Base-by-base conservation (phyloP, 2,797 vertebrate genomes). In the Menidia menidia region DNA sequence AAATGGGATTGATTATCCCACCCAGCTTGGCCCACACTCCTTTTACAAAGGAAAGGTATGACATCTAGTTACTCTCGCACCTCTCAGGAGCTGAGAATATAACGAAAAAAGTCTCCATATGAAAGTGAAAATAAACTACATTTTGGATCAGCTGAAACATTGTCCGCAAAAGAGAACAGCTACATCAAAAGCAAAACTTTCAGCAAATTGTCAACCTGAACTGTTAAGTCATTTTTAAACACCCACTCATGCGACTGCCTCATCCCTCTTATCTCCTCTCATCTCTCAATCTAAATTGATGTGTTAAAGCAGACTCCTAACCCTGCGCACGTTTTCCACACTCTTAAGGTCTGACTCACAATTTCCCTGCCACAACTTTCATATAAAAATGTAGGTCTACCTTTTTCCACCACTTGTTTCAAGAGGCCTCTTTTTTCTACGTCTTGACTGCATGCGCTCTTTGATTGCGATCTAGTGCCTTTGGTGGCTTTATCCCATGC, bases 391-490 rank as follows among this genome's bases (percentile, higher is more conserved):
- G 16, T 79, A 61, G 64, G 63, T 74, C 77, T 63, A 6, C 70
- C 81, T 81, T 60, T 83, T 76, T 74, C 59, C 13, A 41, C 69
- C 77, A 82, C 72, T 81, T 72, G 75, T 88, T 86, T 91, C 84
- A 19, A 90, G 91, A 85, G 89, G 82, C 79, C 79, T 55, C 81
- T 69, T 66, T 84, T 81, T 82, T 81, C 77, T 45, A 50, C 14
- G 53, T 68, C 71, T 75, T 4, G 6, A 50, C 79, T 84, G 75
- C 65, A 81, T 75, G 66, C 66, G 74, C 82, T 71, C 47, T 42
- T 58, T 88, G 86, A 92, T 90, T 91, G 82, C 25, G n/a, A 86
- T 89, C 86, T 44, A 16, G 53, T 73, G 75, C 60, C 75, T 72
- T 78, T 60, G 68, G 71, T 70, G 75, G 51, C 45, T 14, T 18